A percentile compares a stretch with the other conserved stretches of the same genome.
These are phyloP conservation scores for Gymnoscopelus microlampas DNA, from an alignment of 2,797 vertebrate species.

Conservation along the genomic window DNA sequence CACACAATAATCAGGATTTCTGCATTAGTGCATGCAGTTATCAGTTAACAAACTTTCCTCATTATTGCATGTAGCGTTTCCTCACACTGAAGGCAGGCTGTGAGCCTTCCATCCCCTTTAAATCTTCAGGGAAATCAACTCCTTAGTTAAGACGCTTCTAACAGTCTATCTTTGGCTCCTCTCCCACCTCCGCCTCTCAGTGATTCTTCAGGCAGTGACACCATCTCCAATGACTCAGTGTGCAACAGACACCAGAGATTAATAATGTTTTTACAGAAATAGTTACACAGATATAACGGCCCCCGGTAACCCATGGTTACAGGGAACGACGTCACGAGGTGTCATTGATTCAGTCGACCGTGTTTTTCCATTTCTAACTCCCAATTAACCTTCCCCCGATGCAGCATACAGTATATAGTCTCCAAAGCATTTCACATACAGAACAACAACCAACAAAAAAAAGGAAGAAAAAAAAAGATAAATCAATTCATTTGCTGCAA, in stretches of 20 bases:
- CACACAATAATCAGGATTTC: no score
- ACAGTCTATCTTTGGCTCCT: slow-evolving; percentile 72
- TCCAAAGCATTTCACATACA: slow-evolving; percentile 44
- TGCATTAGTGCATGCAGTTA: no score
- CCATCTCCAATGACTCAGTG: slow-evolving; percentile 74
- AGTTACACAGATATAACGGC: slow-evolving; percentile 71
- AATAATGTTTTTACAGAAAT: slow-evolving; percentile 80
- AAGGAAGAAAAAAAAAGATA: background rate
- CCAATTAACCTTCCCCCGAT: slow-evolving; percentile 46
- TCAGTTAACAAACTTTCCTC: no score
- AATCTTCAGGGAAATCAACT: slow-evolving; percentile 71
- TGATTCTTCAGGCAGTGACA: slow-evolving; percentile 67
- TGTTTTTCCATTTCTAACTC: slow-evolving; percentile 39
- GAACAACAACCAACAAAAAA: slow-evolving; percentile 17
- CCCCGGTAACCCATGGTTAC: slow-evolving; percentile 74
- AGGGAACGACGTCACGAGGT: slow-evolving; percentile 52
- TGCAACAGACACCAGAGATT: slow-evolving; percentile 74
- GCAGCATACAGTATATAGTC: slow-evolving; percentile 1
- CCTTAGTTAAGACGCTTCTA: slow-evolving; percentile 67
- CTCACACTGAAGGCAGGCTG: background rate
- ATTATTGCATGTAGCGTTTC: no score
- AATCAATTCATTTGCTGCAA: slow-evolving; percentile 39
- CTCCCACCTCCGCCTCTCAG: slow-evolving; percentile 49
- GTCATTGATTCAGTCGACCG: slow-evolving; percentile 57
- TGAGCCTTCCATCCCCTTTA: slow-evolving; percentile 46